Evolutionary conservation across 35 echinoderm and acorn worm species (phyloP).

Genomic region (Patiria miniata): DNA sequence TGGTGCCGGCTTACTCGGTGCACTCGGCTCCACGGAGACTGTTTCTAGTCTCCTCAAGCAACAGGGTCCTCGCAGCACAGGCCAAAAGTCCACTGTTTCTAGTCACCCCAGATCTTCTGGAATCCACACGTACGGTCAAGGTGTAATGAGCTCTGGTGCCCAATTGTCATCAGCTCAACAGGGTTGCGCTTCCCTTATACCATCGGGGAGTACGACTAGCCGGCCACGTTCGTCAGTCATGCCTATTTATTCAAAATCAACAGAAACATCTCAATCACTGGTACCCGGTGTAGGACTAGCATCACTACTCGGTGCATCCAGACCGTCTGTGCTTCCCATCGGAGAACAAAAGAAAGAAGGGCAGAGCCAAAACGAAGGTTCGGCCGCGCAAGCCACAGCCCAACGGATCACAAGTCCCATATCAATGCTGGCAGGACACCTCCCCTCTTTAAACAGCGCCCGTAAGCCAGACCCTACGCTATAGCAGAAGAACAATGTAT

Average conservation of each 20-base stretch:
- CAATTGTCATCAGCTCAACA: background rate
- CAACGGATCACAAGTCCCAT: background rate
- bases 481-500: background rate
- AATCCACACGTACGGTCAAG: background rate
- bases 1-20: background rate
- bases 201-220: background rate
- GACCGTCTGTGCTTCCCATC: background rate
- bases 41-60: background rate
- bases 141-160: background rate
- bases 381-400: background rate
- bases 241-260: background rate
- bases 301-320: background rate
- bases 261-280: background rate
- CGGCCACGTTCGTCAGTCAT: background rate
- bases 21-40: background rate
- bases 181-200: background rate
- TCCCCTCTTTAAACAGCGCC: background rate
- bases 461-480: conserved; percentile 4
- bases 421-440: background rate
- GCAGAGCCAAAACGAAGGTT: background rate
- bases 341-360: background rate
- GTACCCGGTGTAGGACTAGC: background rate
- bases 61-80: background rate
- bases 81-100: too few species aligned
- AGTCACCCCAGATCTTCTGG: background rate